phyloP scores from a whole-genome alignment of 2,113 vertebrate species.

The Notothenia rossii region DNA sequence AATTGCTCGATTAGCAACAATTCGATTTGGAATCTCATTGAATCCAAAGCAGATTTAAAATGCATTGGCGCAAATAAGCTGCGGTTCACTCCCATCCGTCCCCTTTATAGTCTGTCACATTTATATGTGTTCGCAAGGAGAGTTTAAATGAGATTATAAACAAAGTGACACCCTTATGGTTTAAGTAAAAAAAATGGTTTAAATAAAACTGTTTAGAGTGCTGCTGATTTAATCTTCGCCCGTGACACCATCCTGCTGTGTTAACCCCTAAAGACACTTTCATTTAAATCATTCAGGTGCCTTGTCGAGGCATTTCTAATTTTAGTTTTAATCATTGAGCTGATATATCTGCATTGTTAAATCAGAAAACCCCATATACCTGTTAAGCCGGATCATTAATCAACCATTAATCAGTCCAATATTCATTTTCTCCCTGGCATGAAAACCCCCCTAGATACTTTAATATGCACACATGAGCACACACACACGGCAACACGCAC shows the following conservation, averaged over 20 bases:
- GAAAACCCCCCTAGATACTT: slow-evolving; percentile 56
- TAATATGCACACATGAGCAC: slow-evolving; percentile 41
- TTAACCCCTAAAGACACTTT: slow-evolving; percentile 21
- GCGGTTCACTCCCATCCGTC: slow-evolving; percentile 15
- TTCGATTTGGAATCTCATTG: slow-evolving; percentile 68
- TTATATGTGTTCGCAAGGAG: slow-evolving; percentile 36
- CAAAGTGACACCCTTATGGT: slow-evolving; percentile 18
- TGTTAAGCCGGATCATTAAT: slow-evolving; percentile 72
- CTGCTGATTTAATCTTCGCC: slow-evolving; percentile 8
- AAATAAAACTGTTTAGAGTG: slow-evolving; percentile 2
- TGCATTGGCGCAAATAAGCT: slow-evolving; percentile 5
- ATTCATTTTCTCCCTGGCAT: slow-evolving; percentile 59
- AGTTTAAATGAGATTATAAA: slow-evolving; percentile 27
- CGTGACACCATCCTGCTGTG: slow-evolving; percentile 23
- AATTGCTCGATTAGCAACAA: slow-evolving; percentile 76
- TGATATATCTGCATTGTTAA: slow-evolving; percentile 73
- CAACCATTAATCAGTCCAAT: slow-evolving; percentile 70
- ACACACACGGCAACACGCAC: neutral
- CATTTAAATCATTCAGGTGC: slow-evolving; percentile 59
- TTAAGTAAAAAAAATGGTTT: slow-evolving; percentile 4
- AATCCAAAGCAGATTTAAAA: slow-evolving; percentile 45
- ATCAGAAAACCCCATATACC: slow-evolving; percentile 71
- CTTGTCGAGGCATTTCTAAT: slow-evolving; percentile 65
- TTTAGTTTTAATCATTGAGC: slow-evolving; percentile 72
- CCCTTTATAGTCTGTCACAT: slow-evolving; percentile 16